phyloP scores from a whole-genome alignment of 2,113 vertebrate genomes.

The Lanius ludovicianus region DNA sequence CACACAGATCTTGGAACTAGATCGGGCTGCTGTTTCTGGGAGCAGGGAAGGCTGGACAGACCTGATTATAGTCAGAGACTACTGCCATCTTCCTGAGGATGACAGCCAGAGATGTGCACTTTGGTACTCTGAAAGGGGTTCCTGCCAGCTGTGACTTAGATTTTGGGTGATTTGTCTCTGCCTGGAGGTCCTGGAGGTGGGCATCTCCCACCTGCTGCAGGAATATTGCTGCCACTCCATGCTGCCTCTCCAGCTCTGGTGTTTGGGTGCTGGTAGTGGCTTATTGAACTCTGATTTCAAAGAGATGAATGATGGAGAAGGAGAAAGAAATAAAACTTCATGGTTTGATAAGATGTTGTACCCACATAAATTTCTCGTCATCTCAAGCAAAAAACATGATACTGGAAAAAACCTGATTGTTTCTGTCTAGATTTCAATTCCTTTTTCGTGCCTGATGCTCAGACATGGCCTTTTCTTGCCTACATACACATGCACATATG shows the following conservation, averaged over 20 bases:
- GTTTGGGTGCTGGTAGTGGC: background rate
- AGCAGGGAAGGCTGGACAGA: background rate
- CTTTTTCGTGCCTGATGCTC: background rate
- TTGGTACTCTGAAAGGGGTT: background rate
- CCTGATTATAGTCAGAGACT: background rate
- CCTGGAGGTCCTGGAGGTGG: background rate
- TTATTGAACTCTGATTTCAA: background rate
- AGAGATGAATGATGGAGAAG: background rate
- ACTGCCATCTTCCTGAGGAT: background rate
- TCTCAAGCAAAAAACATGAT: background rate
- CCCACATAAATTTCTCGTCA: background rate
- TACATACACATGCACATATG: background rate
- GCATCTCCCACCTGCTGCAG: background rate
- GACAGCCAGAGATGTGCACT: background rate
- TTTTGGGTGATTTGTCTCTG: background rate
- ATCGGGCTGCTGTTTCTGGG: background rate
- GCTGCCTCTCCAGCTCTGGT: background rate
- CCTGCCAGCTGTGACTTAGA: background rate
- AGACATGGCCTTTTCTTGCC: background rate
- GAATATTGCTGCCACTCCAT: background rate
- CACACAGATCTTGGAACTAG: background rate
- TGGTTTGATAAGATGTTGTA: background rate
- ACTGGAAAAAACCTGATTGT: background rate
- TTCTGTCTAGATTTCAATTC: background rate
- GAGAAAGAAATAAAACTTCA: background rate